Conservation (phyloP, 2,797 vertebrate species). For the Phoebastria nigripes region DNA sequence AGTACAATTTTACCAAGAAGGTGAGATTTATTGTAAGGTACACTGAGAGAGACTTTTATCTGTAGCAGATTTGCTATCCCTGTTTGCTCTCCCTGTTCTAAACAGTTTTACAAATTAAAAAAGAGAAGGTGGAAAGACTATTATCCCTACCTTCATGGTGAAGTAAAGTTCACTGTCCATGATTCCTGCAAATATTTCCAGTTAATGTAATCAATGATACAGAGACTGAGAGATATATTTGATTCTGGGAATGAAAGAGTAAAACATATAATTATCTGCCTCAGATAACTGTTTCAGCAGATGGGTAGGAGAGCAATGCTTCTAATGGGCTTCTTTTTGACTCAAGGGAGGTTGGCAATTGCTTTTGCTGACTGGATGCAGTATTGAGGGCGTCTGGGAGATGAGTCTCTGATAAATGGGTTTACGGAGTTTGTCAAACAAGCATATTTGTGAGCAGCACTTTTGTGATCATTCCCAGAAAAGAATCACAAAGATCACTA, state of each 20-base stretch:
- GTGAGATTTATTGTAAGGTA: background rate
- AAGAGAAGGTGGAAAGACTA: background rate
- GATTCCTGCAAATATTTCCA: background rate
- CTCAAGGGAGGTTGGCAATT: background rate
- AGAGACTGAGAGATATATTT: background rate
- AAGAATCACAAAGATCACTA: background rate
- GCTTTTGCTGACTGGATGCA: background rate
- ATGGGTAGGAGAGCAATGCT: background rate
- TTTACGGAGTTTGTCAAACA: conserved; percentile 1
- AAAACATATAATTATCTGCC: conserved; percentile 9
- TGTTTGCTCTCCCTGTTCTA: background rate
- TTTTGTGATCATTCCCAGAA: background rate
- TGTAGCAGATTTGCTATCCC: background rate
- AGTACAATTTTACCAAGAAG: background rate
- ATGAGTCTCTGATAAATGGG: background rate
- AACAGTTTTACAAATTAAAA: background rate
- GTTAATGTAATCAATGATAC: background rate
- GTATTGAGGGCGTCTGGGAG: conserved; percentile 9
- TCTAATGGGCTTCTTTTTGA: conserved; percentile 6
- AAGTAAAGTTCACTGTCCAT: background rate
- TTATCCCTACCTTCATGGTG: background rate
- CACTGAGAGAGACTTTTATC: background rate
- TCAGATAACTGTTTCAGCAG: conserved; percentile 26
- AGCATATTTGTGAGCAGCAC: background rate
- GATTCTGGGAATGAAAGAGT: background rate